phyloP scores from a whole-genome alignment of 2,113 vertebrate genomes.

The Parotia lawesii region DNA sequence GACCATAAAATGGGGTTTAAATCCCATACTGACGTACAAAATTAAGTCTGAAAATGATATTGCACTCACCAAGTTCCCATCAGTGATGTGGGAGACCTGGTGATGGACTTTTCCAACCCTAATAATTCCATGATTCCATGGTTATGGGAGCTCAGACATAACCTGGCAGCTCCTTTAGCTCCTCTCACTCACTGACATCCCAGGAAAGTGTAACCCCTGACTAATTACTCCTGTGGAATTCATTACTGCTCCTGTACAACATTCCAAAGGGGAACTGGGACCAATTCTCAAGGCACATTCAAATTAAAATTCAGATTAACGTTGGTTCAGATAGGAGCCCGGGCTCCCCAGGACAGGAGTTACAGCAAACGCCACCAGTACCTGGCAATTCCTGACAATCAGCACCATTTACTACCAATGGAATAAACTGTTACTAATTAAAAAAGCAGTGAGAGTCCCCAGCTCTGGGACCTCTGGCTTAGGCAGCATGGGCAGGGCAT shows the following conservation, averaged over 20 bases:
- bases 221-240: rapidly evolving
- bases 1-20: rapidly evolving
- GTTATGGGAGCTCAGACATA: background rate
- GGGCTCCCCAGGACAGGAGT: background rate
- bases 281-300: background rate
- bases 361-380: background rate
- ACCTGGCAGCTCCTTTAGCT: background rate
- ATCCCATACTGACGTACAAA: rapidly evolving
- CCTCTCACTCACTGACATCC: background rate
- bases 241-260: background rate
- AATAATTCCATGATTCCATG: background rate
- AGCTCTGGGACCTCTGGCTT: background rate
- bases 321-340: background rate
- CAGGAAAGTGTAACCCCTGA: rapidly evolving
- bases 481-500: background rate
- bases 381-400: background rate
- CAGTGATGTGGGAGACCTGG: background rate
- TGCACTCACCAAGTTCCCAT: rapidly evolving
- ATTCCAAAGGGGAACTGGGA: background rate
- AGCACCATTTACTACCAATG: background rate
- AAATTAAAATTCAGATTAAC: background rate
- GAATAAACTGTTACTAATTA: background rate
- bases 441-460: background rate
- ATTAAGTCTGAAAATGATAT: background rate
- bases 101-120: rapidly evolving